Evolutionary conservation across 2,113 vertebrate species (phyloP), one percentile per base, ranked within the genome.

Genomic region (Panthera leo): DNA sequence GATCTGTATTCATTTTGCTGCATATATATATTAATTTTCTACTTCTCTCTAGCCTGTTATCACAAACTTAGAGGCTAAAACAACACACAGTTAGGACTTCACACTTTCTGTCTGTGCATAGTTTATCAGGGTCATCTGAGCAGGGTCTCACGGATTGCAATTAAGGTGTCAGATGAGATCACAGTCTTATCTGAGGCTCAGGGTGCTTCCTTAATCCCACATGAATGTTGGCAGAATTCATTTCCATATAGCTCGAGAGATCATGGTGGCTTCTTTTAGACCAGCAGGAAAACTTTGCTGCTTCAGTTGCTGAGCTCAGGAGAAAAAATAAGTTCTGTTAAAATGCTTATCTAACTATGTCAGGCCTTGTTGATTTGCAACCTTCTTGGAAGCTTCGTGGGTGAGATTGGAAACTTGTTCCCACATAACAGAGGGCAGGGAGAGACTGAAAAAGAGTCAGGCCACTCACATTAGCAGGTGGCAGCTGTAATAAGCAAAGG

Each of bases 151-250:
- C 39, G 3, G 3, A 48, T 7, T 15, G 4, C 7, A 79, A 1
- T 25, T 10, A 7, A 71, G 21, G 31, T 2, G 0, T 19, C 3
- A 14, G 6, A 2, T 45, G 34, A 16, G 2, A 15, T 31, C 29
- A 12, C 10, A n/a, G 0, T 19, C 21, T 94, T 16, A 8, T 1
- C 21, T 7, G 7, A 73, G 39, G 4, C 15, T 51, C 13, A 2
- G 31, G 12, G 31, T 23, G 25, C 55, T 36, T 21, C 61, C 51
- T 53, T 5, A 51, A 31, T 18, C 7, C 68, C 9, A 27, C 6
- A 6, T 1, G 48, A 13, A 63, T 61, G 31, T 51, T 21, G 14
- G 9, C 10, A 48, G 21, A 45, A 85, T 48, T 61, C 7, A 19
- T 34, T 25, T n/a, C 0, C 39, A 27, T 58, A 3, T 15, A 25